Conservation (phyloP, 2,888 invertebrate genomes). For the Heteromyza rotundicornis region DNA sequence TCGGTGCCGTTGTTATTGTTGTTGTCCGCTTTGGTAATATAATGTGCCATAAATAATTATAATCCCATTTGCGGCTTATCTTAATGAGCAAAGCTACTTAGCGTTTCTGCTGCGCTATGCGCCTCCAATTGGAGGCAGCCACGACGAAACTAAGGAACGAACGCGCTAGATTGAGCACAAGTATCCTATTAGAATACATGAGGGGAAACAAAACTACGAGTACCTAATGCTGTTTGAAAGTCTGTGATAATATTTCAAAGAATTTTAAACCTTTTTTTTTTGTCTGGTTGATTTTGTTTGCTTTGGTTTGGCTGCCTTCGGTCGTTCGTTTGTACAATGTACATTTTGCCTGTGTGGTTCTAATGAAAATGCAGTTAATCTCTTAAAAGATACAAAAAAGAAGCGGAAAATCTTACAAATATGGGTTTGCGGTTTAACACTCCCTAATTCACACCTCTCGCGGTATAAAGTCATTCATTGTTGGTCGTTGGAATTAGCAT, state of each 20-base stretch:
- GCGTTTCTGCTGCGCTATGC: background rate
- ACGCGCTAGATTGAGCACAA: background rate
- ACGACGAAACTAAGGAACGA: background rate
- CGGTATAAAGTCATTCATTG: background rate
- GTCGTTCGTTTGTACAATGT: no score
- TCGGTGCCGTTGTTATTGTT: no score
- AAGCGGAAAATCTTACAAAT: background rate
- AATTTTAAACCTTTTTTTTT: background rate
- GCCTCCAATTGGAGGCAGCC: background rate
- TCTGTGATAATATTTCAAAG: background rate
- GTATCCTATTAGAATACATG: background rate
- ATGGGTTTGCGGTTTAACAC: constrained; percentile 10
- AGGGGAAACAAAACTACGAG: background rate
- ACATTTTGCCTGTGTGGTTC: background rate
- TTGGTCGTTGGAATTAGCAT: background rate
- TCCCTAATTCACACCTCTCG: constrained; percentile 10
- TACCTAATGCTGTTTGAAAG: background rate
- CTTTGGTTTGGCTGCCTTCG: background rate
- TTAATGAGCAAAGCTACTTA: constrained; percentile 26
- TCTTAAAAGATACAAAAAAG: no score
- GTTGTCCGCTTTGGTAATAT: no score
- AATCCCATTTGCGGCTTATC: constrained; percentile 27
- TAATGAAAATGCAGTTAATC: background rate
- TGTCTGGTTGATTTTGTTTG: background rate
- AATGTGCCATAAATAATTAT: constrained; percentile 28